Evolutionary conservation across 2,797 vertebrate genomes (phyloP).

Genomic region (Leucoraja ocellata): DNA sequence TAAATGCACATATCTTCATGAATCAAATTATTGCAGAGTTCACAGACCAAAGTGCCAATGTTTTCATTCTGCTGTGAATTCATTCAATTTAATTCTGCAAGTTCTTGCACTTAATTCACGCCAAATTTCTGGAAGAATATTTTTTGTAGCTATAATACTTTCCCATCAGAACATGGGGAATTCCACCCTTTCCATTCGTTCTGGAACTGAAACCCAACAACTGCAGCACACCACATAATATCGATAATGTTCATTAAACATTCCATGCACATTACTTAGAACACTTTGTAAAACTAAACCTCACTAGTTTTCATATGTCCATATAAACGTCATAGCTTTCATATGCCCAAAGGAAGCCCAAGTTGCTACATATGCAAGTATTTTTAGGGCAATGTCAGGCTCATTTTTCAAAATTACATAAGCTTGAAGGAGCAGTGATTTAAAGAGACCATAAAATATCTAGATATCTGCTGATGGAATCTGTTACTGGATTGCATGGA

Average conservation of each 20-base stretch:
- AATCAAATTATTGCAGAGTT: neutral
- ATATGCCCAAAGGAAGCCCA: neutral
- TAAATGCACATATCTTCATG: neutral
- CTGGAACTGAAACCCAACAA: neutral
- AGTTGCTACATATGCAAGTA: neutral
- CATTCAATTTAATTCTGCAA: neutral
- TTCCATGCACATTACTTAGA: neutral
- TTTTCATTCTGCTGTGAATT: neutral
- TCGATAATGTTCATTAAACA: neutral
- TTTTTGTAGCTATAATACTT: neutral
- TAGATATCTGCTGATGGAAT: neutral
- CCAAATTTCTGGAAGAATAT: conserved; percentile 1
- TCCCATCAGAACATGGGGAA: neutral
- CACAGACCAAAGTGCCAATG: neutral
- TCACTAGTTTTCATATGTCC: neutral
- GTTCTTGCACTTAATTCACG: neutral
- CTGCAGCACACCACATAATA: neutral
- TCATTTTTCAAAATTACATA: neutral
- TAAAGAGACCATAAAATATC: neutral
- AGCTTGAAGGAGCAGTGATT: neutral
- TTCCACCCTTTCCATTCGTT: neutral
- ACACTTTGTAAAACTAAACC: neutral
- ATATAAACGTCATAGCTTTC: neutral
- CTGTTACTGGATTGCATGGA: neutral
- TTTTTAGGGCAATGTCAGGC: neutral